phyloP scores from a whole-genome alignment of 2,797 vertebrate genomes.

The Sebastes glaucus region DNA sequence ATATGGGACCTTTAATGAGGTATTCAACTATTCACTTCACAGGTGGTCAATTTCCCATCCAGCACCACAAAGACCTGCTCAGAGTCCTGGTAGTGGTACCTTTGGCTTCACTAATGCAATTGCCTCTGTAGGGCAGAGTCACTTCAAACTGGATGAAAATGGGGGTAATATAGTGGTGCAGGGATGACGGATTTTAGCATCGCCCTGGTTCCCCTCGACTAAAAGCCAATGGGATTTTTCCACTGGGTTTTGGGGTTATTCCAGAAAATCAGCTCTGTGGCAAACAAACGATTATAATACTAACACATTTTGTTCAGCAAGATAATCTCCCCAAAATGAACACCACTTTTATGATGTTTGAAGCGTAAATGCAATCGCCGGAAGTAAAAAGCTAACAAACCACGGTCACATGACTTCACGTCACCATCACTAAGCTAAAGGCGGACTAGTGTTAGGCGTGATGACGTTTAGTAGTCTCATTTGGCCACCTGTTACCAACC shows the following conservation, averaged over 20 bases:
- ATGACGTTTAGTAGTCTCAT: background rate
- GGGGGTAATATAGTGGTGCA: background rate
- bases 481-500: background rate
- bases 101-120: background rate
- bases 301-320: background rate
- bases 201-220: background rate
- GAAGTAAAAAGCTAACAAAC: too few species aligned
- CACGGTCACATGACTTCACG: too few species aligned
- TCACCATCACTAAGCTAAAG: background rate
- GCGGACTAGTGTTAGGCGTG: background rate
- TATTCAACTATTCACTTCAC: background rate
- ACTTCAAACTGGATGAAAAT: background rate
- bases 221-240: background rate
- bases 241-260: background rate
- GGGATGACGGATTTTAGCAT: background rate
- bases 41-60: background rate
- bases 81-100: background rate
- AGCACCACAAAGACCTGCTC: background rate
- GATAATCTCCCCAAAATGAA: background rate
- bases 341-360: background rate
- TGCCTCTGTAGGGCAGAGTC: background rate
- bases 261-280: background rate
- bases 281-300: background rate
- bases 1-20: background rate
- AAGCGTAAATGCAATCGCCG: background rate